Base-by-base conservation (phyloP, 1,140 invertebrate genomes). In the Acromyrmex charruanus region DNA sequence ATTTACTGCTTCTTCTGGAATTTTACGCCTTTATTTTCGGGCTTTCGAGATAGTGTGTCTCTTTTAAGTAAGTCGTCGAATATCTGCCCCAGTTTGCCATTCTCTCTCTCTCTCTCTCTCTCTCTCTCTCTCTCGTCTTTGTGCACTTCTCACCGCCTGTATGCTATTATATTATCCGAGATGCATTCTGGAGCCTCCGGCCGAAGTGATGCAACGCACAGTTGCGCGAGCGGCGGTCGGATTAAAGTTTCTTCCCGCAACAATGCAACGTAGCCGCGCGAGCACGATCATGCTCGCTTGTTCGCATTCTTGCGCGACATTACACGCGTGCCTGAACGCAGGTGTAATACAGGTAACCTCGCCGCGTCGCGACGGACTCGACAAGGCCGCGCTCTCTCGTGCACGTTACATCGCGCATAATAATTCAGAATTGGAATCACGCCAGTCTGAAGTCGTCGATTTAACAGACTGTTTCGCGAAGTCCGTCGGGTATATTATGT, bases 231-330 rank as follows among this genome's bases (percentile, higher is more conserved):
- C 65, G 68, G 2, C 16, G 68, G 53, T 74, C 68, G 80, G 53
- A 82, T 82, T 82, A 82, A 82, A 82, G 68, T 82, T 82, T 82
- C 25, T 25, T 59, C n/a, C 68, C 80, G 80, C 55, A 72, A 82
- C 68, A 82, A 82, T 82, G 80, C 68, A 18, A 25, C 68, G 66
- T 31, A 72, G 53, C 31, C 35, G 65, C 49, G 66, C 35, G 49
- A 72, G 66, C 53, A 58, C 10, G 79, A 72, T 74, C 28, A 14
- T 82, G 68, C 53, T 58, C 63, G 31, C 79, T 68, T 44, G 35
- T 59, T 82, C 51, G 68, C 80, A 74, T 82, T 82, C 80, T 82
- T 82, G 68, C 25, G 39, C 68, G 53, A 61, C 68, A 74, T 82
- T 82, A 82, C 35, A 49, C 68, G 44, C 68, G 68, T 74, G 53